These are phyloP conservation scores for Patagioenas fasciata DNA, from an alignment of 2,113 vertebrate species.

Conservation along the genomic window DNA sequence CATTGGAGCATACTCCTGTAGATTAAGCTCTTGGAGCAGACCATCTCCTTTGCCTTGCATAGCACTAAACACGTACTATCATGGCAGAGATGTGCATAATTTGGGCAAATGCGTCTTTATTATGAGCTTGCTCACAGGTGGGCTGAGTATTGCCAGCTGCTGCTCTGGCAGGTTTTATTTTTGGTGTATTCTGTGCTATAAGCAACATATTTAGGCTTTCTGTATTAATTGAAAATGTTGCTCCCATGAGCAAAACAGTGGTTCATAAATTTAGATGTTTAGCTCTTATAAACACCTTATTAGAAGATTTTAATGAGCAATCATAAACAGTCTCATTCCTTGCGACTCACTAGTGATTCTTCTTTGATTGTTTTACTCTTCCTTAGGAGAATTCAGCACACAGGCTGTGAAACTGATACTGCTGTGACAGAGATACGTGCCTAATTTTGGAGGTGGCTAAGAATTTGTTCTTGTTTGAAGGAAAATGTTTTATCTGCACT, in stretches of 20 bases:
- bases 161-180: neutral
- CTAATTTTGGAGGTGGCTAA: neutral
- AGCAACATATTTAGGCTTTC: neutral
- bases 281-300: neutral
- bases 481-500: neutral
- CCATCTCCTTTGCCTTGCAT: neutral
- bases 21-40: neutral
- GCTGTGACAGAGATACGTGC: neutral
- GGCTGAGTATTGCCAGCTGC: neutral
- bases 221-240: neutral
- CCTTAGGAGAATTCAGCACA: neutral
- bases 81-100: neutral
- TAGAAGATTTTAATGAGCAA: neutral
- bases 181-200: neutral
- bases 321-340: neutral
- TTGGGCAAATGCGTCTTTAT: neutral
- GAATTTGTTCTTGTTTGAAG: neutral
- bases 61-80: neutral
- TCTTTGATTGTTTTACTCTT: neutral
- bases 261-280: neutral
- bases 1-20: neutral
- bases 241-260: neutral
- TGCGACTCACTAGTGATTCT: neutral
- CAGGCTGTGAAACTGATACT: neutral
- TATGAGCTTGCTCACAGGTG: rapidly evolving